Conservation (phyloP, 2,797 vertebrate genomes). For the Anguilla anguilla region DNA sequence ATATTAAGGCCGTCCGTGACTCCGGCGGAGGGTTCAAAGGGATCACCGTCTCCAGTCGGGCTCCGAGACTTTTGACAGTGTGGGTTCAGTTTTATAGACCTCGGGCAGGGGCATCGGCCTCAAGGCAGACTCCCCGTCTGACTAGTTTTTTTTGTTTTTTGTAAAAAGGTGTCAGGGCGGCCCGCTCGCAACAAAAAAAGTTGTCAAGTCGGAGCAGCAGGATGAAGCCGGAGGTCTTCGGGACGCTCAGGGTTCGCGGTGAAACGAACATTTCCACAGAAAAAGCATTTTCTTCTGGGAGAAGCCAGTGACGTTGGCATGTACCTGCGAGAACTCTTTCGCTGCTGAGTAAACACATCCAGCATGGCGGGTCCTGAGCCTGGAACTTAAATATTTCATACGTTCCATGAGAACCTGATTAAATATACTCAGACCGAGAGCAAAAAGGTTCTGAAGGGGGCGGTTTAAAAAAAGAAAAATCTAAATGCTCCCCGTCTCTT, state of each 20-base stretch:
- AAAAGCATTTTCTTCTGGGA: not conserved
- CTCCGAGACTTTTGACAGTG: not conserved
- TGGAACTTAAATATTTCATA: not conserved
- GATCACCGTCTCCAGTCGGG: not conserved
- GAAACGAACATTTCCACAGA: not conserved
- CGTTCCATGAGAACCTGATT: not conserved
- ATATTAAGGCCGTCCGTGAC: not conserved
- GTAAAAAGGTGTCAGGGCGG: not conserved
- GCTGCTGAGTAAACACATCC: not conserved
- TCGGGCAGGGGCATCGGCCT: not conserved
- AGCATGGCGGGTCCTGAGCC: not conserved
- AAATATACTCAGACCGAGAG: conserved; percentile 14
- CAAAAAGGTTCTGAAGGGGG: not conserved
- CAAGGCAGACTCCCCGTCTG: not conserved
- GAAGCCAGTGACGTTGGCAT: not conserved
- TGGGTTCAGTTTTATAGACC: not conserved
- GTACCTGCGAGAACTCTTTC: conserved; percentile 4
- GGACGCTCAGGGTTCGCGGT: not conserved
- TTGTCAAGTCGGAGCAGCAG: not conserved
- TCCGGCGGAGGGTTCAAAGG: not conserved
- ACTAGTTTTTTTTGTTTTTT: not conserved
- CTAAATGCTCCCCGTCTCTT: not conserved
- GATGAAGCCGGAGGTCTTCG: not conserved
- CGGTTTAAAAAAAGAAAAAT: not conserved
- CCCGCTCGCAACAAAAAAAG: not conserved